Evolutionary conservation across 2,797 vertebrate species (phyloP).

Genomic region (Melanotaenia boesemani): DNA sequence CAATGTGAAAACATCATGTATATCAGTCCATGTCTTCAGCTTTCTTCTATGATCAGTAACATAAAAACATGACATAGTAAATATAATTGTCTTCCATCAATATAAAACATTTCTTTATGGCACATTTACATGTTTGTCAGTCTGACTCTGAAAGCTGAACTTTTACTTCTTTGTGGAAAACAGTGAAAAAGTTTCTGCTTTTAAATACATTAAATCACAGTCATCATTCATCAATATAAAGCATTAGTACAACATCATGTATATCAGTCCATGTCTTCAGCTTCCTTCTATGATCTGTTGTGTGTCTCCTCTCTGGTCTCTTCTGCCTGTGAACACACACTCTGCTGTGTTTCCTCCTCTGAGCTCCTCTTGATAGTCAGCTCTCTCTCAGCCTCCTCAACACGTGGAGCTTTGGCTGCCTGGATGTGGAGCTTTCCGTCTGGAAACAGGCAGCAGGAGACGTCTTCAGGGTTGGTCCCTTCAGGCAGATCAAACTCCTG

Average conservation of each 20-base stretch:
- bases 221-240: no score
- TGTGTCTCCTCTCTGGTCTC: conserved; percentile 16
- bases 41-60: conserved; percentile 17
- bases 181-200: no score
- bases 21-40: conserved; percentile 10
- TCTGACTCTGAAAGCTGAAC: no score
- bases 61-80: no score
- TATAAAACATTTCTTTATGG: no score
- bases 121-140: no score
- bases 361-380: conserved; percentile 38
- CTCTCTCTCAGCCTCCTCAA: conserved; percentile 46
- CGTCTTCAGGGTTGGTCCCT: conserved; percentile 74
- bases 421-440: conserved; percentile 85
- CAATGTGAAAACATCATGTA: not conserved
- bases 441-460: conserved; percentile 83
- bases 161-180: no score
- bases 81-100: no score
- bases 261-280: no score
- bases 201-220: no score
- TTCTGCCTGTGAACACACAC: conserved; percentile 34
- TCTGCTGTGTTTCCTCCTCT: conserved; percentile 48
- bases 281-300: no score
- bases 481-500: conserved; percentile 86
- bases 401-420: conserved; percentile 41
- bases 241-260: no score